Evolutionary conservation across 2,888 invertebrate genomes (phyloP).

Genomic region (Ypsolopha sequella): DNA sequence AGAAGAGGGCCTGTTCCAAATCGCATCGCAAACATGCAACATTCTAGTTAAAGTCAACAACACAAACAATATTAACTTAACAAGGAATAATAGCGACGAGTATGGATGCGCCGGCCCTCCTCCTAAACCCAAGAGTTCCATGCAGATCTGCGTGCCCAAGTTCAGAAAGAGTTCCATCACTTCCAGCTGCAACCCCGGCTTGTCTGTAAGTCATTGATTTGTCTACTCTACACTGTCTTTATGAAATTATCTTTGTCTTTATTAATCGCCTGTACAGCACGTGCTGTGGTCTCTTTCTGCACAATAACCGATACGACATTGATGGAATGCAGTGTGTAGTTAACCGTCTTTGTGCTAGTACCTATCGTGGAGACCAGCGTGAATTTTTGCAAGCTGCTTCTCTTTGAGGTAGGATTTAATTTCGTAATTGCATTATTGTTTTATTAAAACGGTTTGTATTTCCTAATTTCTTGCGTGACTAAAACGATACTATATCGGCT

Average conservation of each 20-base stretch:
- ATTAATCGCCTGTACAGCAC: conserved; percentile 26
- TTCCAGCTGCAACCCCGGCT: conserved; percentile 69
- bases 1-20: conserved; percentile 82
- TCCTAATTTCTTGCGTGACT: conserved; percentile 19
- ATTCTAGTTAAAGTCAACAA: conserved; percentile 83
- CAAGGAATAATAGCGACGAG: conserved; percentile 75
- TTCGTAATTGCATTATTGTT: conserved; percentile 16
- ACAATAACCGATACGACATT: not conserved
- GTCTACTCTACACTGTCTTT: not conserved
- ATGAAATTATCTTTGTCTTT: not conserved
- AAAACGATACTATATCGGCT: conserved; percentile 21
- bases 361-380: conserved; percentile 5
- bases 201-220: conserved; percentile 65
- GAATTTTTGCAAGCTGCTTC: conserved; percentile 45
- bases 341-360: conserved; percentile 5
- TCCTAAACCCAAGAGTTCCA: conserved; percentile 48
- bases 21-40: conserved; percentile 83
- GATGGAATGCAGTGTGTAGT: conserved; percentile 15
- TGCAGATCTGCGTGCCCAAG: conserved; percentile 73
- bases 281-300: not conserved
- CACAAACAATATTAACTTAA: conserved; percentile 78
- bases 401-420: conserved; percentile 33
- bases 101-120: conserved; percentile 61
- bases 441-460: conserved; percentile 1
- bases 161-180: conserved; percentile 59